A percentile compares a stretch with the other conserved stretches of the same genome.
These are phyloP conservation scores for Indicator maculatus DNA, from an alignment of 2,113 vertebrate species.

Conservation along the genomic window DNA sequence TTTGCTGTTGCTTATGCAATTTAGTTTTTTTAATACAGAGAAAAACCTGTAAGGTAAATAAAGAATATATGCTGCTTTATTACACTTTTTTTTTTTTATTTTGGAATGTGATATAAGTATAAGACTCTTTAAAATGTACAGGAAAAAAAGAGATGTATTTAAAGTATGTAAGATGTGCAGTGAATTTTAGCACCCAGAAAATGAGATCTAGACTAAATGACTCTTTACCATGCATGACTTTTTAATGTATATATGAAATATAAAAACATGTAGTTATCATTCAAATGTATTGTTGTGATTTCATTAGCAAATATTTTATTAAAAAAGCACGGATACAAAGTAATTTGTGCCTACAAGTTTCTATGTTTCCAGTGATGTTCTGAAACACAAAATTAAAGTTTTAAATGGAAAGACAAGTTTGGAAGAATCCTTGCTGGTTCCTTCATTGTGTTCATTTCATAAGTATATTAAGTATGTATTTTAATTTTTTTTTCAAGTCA, in stretches of 20 bases:
- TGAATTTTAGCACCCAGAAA: constrained; percentile 23
- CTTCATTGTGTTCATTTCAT: background rate
- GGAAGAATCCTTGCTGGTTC: background rate
- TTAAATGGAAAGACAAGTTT: constrained; percentile 32
- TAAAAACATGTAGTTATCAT: constrained; percentile 30
- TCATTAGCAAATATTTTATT: constrained; percentile 70
- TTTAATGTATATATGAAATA: constrained; percentile 21
- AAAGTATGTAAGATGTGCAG: background rate
- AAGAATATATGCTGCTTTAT: constrained; percentile 61
- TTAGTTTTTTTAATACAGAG: constrained; percentile 34
- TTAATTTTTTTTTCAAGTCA: background rate
- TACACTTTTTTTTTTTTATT: constrained; percentile 55
- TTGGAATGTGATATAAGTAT: constrained; percentile 36
- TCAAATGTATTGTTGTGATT: constrained; percentile 31
- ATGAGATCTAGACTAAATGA: background rate
- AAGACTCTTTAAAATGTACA: constrained; percentile 41
- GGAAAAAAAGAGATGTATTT: background rate
- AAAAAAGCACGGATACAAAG: constrained; percentile 50
- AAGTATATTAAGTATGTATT: background rate
- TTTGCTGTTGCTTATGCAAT: constrained; percentile 68
- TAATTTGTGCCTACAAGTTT: constrained; percentile 72
- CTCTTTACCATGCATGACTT: constrained; percentile 66
- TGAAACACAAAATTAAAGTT: constrained; percentile 75
- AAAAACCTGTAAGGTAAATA: constrained; percentile 44
- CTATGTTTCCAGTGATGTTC: constrained; percentile 70